phyloP scores from a whole-genome alignment of 2,113 vertebrate species.

The Herpetotheres cachinnans region DNA sequence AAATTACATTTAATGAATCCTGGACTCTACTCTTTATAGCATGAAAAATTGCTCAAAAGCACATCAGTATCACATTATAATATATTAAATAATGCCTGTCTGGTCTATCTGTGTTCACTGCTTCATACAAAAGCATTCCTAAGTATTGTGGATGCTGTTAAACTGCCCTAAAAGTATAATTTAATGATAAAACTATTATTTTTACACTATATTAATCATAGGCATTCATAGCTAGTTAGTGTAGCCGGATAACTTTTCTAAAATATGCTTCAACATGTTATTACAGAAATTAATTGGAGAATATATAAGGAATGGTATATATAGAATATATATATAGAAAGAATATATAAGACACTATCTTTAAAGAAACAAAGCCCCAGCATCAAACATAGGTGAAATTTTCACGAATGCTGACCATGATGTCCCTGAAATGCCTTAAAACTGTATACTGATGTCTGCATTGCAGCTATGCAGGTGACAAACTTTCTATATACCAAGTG shows the following conservation, averaged over 20 bases:
- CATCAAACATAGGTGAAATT: neutral
- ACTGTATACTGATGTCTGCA: neutral
- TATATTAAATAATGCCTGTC: conserved; percentile 6
- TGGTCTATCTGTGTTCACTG: neutral
- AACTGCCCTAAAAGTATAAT: conserved; percentile 35
- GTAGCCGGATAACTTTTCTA: neutral
- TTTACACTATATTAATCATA: neutral
- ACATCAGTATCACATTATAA: neutral
- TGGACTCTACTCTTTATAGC: neutral
- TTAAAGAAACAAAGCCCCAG: neutral
- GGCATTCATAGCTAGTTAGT: neutral
- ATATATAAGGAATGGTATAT: neutral
- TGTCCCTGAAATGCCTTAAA: neutral
- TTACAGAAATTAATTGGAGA: neutral
- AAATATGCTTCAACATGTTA: neutral
- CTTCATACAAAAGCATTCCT: conserved; percentile 23
- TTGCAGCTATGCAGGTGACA: neutral
- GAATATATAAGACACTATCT: neutral
- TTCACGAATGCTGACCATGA: neutral
- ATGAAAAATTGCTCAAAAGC: neutral
- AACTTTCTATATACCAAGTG: neutral
- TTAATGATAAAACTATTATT: neutral
- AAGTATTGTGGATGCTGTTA: conserved; percentile 27
- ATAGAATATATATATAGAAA: too few species aligned
- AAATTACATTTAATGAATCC: neutral